Percentiles rank a stretch among this genome's conserved stretches.
These are phyloP conservation scores for Yasuhikotakia modesta DNA, from an alignment of 2,797 vertebrate species.

Conservation along the genomic window DNA sequence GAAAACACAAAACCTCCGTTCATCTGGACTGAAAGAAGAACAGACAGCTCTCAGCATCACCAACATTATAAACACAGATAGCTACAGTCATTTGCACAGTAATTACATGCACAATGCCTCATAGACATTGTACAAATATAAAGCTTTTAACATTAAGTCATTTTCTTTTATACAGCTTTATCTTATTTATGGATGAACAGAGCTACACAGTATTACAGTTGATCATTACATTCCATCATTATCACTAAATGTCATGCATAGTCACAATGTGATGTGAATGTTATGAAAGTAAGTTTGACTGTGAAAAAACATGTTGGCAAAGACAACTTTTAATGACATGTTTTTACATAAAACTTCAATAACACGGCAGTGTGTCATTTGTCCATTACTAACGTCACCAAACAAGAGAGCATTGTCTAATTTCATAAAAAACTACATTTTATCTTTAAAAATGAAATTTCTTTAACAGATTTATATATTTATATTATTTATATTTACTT, in stretches of 20 bases:
- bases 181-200: neutral
- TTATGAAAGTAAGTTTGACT: neutral
- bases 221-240: neutral
- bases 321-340: neutral
- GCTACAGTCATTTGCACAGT: neutral
- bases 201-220: constrained; percentile 10
- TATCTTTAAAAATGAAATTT: no score
- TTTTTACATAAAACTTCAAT: neutral
- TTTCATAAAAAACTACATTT: no score
- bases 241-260: neutral
- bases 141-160: neutral
- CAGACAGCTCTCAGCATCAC: constrained; percentile 2
- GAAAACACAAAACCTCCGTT: constrained; percentile 92
- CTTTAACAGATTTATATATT: no score
- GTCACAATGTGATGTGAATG: constrained; percentile 3
- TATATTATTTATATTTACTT: no score
- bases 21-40: constrained; percentile 82
- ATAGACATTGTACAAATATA: neutral
- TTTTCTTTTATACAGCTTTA: neutral
- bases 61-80: neutral
- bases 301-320: constrained; percentile 9
- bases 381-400: no score
- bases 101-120: neutral
- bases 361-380: neutral
- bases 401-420: no score